Evolutionary conservation across 2,113 vertebrate genomes (phyloP).

Genomic region (Conger conger): DNA sequence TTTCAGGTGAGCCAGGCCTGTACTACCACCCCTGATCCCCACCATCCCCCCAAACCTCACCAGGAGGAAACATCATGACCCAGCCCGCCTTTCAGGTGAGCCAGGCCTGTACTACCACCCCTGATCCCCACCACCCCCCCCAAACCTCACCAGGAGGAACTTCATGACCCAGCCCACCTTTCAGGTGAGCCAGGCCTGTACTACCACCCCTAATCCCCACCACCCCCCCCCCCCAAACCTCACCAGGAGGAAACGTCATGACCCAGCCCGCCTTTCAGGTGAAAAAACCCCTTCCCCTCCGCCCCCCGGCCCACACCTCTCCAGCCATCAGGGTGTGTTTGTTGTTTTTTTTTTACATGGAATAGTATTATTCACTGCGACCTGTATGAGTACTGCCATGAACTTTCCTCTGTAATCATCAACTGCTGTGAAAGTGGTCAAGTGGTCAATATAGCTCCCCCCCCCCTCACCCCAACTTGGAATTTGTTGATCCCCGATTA

Average conservation of each 20-base stretch:
- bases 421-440: too few relatives aligned
- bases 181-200: slow-evolving; percentile 23
- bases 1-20: slow-evolving; percentile 26
- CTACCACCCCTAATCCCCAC: too few relatives aligned
- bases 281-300: neutral
- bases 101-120: neutral
- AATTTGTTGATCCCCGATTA: neutral
- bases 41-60: slow-evolving; percentile 20
- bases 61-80: slow-evolving; percentile 35
- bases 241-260: slow-evolving; percentile 32
- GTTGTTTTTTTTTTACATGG: too few relatives aligned
- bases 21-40: neutral
- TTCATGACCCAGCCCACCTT: slow-evolving; percentile 33
- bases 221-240: too few relatives aligned
- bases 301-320: too few relatives aligned
- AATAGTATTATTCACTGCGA: neutral
- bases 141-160: slow-evolving; percentile 28
- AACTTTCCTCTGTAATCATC: too few relatives aligned
- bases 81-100: slow-evolving; percentile 32
- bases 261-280: slow-evolving; percentile 32
- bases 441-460: too few relatives aligned
- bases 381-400: neutral
- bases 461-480: too few relatives aligned
- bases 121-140: neutral
- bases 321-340: too few relatives aligned